A percentile compares a stretch with the other conserved stretches of the same genome.
phyloP scores from a whole-genome alignment of 2,113 vertebrate species.

The Semnornis frantzii region DNA sequence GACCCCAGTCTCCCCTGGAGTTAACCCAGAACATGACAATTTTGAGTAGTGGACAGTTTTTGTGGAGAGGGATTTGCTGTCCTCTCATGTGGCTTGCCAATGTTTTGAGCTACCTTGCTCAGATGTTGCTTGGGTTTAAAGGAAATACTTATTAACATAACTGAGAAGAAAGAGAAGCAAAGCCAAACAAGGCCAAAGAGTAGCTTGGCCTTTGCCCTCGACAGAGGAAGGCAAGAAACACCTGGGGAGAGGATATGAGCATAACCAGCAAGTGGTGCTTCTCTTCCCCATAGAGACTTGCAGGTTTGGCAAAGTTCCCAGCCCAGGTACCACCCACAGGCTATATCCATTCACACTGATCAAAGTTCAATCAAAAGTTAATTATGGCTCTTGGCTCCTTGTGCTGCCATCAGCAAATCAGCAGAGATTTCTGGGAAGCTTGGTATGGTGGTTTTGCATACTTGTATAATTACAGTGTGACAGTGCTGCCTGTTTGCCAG shows the following conservation, averaged over 20 bases:
- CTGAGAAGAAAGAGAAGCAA: not conserved
- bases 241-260: not conserved
- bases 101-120: not conserved
- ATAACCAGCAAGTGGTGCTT: not conserved
- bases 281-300: not conserved
- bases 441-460: not conserved
- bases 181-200: not conserved
- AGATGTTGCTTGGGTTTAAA: not conserved
- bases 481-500: not conserved
- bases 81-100: not conserved
- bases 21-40: not conserved
- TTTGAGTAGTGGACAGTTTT: not conserved
- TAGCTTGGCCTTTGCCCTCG: not conserved
- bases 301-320: slow-evolving; percentile 11
- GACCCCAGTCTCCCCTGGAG: not conserved
- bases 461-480: accelerated
- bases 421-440: not conserved
- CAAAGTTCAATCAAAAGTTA: slow-evolving; percentile 49
- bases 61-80: not conserved
- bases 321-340: not conserved
- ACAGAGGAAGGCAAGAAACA: not conserved
- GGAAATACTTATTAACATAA: not conserved
- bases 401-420: not conserved
- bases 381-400: not conserved
- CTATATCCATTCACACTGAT: not conserved